Evolutionary conservation across 1,140 invertebrate species (phyloP).

Genomic region (Macrotrachela quadricornifera): DNA sequence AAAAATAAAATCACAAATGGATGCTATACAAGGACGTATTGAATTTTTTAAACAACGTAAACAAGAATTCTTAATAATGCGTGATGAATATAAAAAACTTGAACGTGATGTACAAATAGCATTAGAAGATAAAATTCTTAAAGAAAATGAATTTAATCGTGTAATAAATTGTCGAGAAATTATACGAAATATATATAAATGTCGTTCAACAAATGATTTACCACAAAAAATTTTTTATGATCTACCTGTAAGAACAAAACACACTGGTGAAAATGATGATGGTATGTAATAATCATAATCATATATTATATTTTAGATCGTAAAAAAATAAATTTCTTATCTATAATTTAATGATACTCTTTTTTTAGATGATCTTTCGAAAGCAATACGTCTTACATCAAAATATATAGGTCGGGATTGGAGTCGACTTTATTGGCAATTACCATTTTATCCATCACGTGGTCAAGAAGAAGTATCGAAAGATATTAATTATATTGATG

Average conservation of each 20-base stretch:
- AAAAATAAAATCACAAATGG: background rate
- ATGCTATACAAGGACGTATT: background rate
- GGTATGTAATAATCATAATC: background rate
- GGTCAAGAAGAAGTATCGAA: slow-evolving; percentile 16
- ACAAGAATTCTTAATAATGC: no score
- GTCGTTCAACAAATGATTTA: background rate
- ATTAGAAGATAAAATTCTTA: background rate
- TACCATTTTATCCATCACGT: slow-evolving; percentile 20
- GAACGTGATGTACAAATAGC: background rate
- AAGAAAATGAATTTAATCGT: background rate
- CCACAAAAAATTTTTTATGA: slow-evolving; percentile 16
- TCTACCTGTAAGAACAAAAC: slow-evolving; percentile 10
- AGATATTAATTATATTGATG: slow-evolving; percentile 21
- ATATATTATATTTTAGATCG: background rate
- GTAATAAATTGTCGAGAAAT: background rate
- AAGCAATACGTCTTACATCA: slow-evolving; percentile 13
- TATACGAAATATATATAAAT: background rate
- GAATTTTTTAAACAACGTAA: background rate
- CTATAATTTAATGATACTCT: slow-evolving; percentile 6
- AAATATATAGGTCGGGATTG: slow-evolving; percentile 19
- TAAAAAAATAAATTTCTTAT: background rate
- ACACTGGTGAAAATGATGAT: background rate
- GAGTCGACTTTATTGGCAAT: slow-evolving; percentile 16
- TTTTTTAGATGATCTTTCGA: background rate
- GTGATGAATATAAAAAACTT: no score